Evolutionary conservation across 2,797 vertebrate genomes (phyloP).

Genomic region (Poliocrania exsul): DNA sequence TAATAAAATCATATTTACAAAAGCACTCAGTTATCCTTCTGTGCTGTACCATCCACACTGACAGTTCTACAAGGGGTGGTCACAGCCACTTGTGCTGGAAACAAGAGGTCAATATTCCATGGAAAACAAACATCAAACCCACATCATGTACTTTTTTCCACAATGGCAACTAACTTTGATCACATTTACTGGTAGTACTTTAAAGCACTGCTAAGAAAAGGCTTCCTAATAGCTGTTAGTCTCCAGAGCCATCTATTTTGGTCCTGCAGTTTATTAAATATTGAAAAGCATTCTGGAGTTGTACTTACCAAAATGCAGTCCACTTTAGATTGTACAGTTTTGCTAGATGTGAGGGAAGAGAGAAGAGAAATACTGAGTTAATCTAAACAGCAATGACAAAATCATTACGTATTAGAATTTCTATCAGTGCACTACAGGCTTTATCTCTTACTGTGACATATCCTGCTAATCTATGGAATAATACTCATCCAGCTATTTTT

Average conservation of each 20-base stretch:
- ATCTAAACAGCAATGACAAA: constrained; percentile 29
- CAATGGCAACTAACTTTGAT: neutral
- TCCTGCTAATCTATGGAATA: neutral
- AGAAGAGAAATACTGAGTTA: constrained; percentile 76
- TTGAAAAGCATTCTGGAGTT: constrained; percentile 37
- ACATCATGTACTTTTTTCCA: neutral
- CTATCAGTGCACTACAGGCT: neutral
- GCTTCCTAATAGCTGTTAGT: neutral
- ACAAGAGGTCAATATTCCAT: neutral
- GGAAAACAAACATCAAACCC: neutral
- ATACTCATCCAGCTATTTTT: neutral
- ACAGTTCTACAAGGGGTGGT: neutral
- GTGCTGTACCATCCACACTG: neutral
- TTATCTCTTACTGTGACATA: neutral
- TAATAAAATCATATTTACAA: neutral
- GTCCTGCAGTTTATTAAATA: constrained; percentile 27
- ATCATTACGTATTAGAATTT: neutral
- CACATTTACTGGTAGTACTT: neutral
- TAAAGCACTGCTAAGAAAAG: neutral
- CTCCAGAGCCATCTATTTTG: constrained; percentile 6
- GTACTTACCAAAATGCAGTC: constrained; percentile 98
- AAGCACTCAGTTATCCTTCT: neutral
- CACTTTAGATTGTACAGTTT: constrained; percentile 98
- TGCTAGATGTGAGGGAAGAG: constrained; percentile 81
- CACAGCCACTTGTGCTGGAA: neutral